Base-by-base conservation (phyloP, 1,140 invertebrate species). In the Scaptomyza montana region DNA sequence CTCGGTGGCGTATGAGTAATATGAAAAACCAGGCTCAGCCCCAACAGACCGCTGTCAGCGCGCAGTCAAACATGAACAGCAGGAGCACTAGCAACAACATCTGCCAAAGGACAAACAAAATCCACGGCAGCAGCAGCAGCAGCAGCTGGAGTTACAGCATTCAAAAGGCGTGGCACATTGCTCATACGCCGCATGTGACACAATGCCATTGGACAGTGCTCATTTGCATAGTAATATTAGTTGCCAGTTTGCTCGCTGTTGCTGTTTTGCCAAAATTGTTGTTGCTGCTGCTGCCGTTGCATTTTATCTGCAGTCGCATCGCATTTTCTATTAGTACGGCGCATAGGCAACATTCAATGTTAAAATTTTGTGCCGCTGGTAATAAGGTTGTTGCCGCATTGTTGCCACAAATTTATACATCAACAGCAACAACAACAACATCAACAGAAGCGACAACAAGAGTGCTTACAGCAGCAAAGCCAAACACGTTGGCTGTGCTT, bases 201-300 rank as follows among this genome's bases (percentile, higher is more conserved):
- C 81, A 47, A 33, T 78, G 77, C 74, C 70, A 75, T 54, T 79
- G 76, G 79, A 73, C 77, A 60, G 66, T 55, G 61, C 84, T 89
- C 85, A 89, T 89, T 89, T 89, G 80, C 84, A 89, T 89, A 89
- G 85, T 89, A 80, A 89, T 89, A 89, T 89, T 89, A 80, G 79
- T 71, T 69, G 57, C 70, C 43, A 63, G 56, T 10, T 12, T 59
- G 72, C 74, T 71, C 65, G 67, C 76, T 66, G 49, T 41, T 33
- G 54, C 62, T 65, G 57, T 62, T 46, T 67, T 62, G 47, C 62
- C 69, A 33, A 71, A 64, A 62, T 55, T 51, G 67, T 53, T 72
- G 61, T 66, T 53, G 55, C 46, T 55, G 69, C 43, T 66, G 69
- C 43, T 66, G 63, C 33, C 65, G 53, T 73, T 89, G 80, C 85